Base-by-base conservation (phyloP, 2,888 invertebrate genomes). In the Clivina fossor region DNA sequence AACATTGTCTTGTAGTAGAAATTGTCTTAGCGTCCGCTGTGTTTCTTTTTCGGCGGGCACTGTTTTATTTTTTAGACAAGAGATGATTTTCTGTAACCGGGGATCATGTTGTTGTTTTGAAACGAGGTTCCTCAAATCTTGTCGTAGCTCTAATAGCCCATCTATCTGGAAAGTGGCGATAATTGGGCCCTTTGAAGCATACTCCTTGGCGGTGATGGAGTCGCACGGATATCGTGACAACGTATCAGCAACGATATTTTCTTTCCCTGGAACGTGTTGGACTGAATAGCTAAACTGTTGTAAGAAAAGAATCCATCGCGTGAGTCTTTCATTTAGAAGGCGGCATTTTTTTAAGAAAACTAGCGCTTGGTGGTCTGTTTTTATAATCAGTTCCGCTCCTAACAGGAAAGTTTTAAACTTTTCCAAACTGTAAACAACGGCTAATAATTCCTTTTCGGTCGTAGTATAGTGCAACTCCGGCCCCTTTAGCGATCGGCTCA, bases 231-330 rank as follows among this genome's bases (percentile, higher is more conserved):
- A 63, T 1, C 69, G 33, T 8, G 65, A 65, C 8, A 68, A 57
- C 15, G 63, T 59, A 57, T 69, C 65, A 1, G 64, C 65, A 2
- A 62, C 61, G 0, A 63, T 32, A 47, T 67, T 67, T 1, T 66
- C 62, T 1, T 9, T 32, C 0, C 66, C 68, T 3, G 43, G 54
- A 50, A 64, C 60, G 49, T 68, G 57, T 16, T 56, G 49, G 0
- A 67, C 24, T 0, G 9, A 37, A 38, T 63, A 67, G 33, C 57
- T 38, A 51, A 62, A 69, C 43, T 65, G 63, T 19, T 66, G 64
- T 4, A 67, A 35, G 8, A 56, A 56, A 0, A 64, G 19, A 11
- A 60, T 56, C 67, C 68, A 69, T 1, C 65, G 43, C 2, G 51
- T 50, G 3, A 63, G 47, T 24, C 62, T 32, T 5, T 58, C 40